Conservation (phyloP, 2,888 invertebrate species). For the Limnephilus auricula region DNA sequence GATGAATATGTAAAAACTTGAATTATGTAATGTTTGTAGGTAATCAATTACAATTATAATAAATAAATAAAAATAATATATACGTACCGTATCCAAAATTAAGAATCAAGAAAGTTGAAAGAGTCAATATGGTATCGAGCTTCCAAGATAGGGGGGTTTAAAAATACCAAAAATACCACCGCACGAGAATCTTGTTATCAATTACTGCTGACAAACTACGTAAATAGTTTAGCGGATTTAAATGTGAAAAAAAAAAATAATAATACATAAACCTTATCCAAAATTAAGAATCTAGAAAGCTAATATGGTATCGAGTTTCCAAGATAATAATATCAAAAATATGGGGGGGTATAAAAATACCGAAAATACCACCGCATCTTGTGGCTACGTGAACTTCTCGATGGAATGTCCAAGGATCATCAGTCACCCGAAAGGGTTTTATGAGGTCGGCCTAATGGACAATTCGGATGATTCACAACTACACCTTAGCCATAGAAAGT, state of each 20-base stretch:
- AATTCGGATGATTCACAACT: conserved; percentile 65
- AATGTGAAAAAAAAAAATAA: too few species aligned
- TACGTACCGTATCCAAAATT: too few species aligned
- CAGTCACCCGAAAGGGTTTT: conserved; percentile 61
- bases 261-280: too few species aligned
- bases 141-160: background rate
- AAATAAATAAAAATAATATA: too few species aligned
- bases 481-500: conserved; percentile 53
- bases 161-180: background rate
- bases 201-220: too few species aligned
- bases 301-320: background rate
- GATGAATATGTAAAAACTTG: too few species aligned
- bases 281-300: background rate
- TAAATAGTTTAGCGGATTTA: too few species aligned
- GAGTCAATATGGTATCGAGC: background rate
- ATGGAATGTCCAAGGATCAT: conserved; percentile 50
- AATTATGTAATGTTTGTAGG: too few species aligned
- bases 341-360: background rate
- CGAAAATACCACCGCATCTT: background rate
- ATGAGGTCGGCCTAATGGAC: conserved; percentile 63
- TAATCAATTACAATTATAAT: too few species aligned
- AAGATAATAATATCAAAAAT: too few species aligned
- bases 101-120: background rate
- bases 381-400: conserved; percentile 12
- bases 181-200: too few species aligned